A percentile compares a stretch with the other conserved stretches of the same genome.
Conservation (phyloP, 2,888 invertebrate genomes). For the Odontomyia ornata region DNA sequence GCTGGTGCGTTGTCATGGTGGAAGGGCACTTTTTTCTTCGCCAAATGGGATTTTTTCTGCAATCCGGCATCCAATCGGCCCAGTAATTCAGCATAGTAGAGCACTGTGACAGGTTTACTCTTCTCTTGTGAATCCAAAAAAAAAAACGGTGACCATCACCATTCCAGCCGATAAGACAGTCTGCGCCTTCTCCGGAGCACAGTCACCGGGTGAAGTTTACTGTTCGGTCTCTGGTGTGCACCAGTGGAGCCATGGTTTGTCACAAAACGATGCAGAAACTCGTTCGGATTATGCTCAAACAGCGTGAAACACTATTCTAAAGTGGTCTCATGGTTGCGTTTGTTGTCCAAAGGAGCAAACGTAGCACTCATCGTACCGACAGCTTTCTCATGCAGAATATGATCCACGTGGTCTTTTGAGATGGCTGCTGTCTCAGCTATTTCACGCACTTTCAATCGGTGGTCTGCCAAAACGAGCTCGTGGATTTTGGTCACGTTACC, state of each 20-base stretch:
- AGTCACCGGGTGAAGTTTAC: conserved; percentile 41
- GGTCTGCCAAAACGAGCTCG: conserved; percentile 42
- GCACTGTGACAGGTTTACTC: neutral
- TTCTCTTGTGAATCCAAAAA: conserved; percentile 39
- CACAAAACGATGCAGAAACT: conserved; percentile 20
- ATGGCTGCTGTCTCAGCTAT: conserved; percentile 41
- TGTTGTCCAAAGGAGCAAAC: conserved; percentile 39
- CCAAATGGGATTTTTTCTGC: conserved; percentile 16
- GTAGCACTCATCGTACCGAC: conserved; percentile 25
- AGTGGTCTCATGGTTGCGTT: neutral
- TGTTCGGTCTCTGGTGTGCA: conserved; percentile 42
- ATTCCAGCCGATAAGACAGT: conserved; percentile 34
- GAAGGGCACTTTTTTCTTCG: neutral
- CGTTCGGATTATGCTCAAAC: conserved; percentile 8
- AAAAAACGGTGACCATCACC: conserved; percentile 40
- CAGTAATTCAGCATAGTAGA: conserved; percentile 4
- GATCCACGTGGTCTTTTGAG: conserved; percentile 31
- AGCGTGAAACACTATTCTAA: conserved; percentile 4
- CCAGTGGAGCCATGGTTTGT: conserved; percentile 30
- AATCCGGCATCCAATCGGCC: conserved; percentile 5
- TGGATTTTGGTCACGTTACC: conserved; percentile 35
- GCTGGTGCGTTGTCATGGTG: neutral
- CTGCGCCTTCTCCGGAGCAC: conserved; percentile 41
- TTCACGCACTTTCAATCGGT: conserved; percentile 27
- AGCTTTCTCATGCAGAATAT: conserved; percentile 43